These are phyloP conservation scores for Schizopygopsis pylzovi DNA, from an alignment of 2,797 vertebrate genomes.

Conservation along the genomic window DNA sequence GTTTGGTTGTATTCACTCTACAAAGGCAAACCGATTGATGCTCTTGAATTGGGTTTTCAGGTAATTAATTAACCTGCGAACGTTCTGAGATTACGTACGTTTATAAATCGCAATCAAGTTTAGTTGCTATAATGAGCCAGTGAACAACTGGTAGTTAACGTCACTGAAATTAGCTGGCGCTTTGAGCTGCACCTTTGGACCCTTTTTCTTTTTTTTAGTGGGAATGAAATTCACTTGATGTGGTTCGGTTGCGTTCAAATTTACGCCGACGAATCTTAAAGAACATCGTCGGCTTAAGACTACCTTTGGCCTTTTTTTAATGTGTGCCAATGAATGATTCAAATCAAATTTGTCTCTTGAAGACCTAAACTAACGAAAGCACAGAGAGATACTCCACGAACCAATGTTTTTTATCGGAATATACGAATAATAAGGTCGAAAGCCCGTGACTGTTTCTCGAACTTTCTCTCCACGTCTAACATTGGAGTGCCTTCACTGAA, in stretches of 20 bases:
- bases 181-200: conserved; percentile 47
- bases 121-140: conserved; percentile 45
- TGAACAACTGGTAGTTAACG: conserved; percentile 48
- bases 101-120: conserved; percentile 39
- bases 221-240: conserved; percentile 50
- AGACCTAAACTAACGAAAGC: conserved; percentile 42
- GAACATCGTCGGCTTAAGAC: conserved; percentile 40
- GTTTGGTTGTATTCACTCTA: conserved; percentile 31
- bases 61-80: conserved; percentile 37
- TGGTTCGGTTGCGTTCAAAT: conserved; percentile 32
- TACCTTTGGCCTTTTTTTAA: conserved; percentile 48
- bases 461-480: conserved; percentile 49
- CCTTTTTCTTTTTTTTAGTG: background rate
- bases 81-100: conserved; percentile 28
- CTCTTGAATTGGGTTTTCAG: conserved; percentile 44
- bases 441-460: conserved; percentile 46
- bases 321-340: conserved; percentile 47
- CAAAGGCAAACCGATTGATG: conserved; percentile 24
- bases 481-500: conserved; percentile 55
- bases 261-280: conserved; percentile 22
- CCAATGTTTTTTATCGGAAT: conserved; percentile 30
- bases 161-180: conserved; percentile 47
- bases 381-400: conserved; percentile 34
- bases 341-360: conserved; percentile 51
- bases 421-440: conserved; percentile 39